Evolutionary conservation across 1,140 invertebrate genomes (phyloP), one percentile per base, ranked within the genome.

Genomic region (Procambarus clarkii): DNA sequence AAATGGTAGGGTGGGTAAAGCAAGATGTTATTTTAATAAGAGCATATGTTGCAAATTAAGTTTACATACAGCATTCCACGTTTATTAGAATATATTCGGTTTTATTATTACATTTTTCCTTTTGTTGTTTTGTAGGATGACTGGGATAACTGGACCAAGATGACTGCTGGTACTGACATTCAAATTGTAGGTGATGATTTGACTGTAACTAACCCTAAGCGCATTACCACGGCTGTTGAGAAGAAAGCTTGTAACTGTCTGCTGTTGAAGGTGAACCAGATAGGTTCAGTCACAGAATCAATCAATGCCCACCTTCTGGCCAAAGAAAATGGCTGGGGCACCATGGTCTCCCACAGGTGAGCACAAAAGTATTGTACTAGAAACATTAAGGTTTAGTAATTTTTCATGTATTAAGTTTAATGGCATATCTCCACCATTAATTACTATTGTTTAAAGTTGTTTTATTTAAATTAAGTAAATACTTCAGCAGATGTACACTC

Each of bases 191-290:
- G 98, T 94, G 99, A 99, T 95, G 95, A 21, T 64, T 96, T 99
- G 94, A 98, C 98, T 85, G 99, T 99, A 9, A 98, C 98, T 93
- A 99, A 99, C 94, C 97, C 98, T 13, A 98, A 98, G 94, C 96
- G 99, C 93, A 99, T 99, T 94, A 96, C 98, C 94, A 98, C 96
- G n/a, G 99, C 98, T 69, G 97, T 99, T 85, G 98, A 99, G 77
- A 98, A 98, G 96, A 98, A 99, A 94, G 97, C 98, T 76, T 99
- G 99, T 96, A 99, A 99, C 95, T 99, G 98, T 94, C 95, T 99
- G 46, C 95, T 99, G 60, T 95, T 99, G 93, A 99, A 99, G 94
- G 98, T 99, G 1, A 99, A 99, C 95, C 92, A 93, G 80, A 99
- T 99, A 94, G 99, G 99, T 86, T 97, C 97, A 76, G 97, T 99